Percentiles rank a stretch among this genome's conserved stretches.
These are phyloP conservation scores for Enteromius argenteus DNA, from an alignment of 2,797 vertebrate species.

Conservation along the genomic window DNA sequence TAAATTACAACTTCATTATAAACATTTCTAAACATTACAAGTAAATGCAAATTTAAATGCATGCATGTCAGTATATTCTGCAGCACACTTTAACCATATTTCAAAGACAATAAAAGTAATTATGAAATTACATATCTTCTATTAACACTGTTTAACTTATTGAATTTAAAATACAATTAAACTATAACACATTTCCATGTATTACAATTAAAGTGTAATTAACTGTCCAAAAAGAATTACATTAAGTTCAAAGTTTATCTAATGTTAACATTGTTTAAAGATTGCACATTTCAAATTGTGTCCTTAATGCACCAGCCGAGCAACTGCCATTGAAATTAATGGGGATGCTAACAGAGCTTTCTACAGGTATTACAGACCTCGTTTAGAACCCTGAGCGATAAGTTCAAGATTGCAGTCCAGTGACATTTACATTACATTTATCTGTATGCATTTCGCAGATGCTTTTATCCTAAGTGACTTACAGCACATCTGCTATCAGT, in stretches of 20 bases:
- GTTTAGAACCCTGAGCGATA: neutral
- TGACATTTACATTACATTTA: conserved; percentile 24
- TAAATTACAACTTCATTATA: neutral
- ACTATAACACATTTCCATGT: neutral
- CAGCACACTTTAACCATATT: neutral
- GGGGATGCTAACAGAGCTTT: neutral
- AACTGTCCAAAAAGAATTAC: neutral
- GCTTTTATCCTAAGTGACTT: conserved; percentile 28
- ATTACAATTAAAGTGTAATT: neutral
- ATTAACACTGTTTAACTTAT: neutral
- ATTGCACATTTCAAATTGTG: neutral
- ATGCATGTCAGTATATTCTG: neutral
- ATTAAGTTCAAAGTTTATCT: neutral
- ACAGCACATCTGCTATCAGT: neutral
- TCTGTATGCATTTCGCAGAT: neutral
- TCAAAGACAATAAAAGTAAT: neutral
- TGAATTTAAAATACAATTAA: neutral
- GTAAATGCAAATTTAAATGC: neutral
- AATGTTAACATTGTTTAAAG: neutral
- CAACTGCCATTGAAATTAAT: neutral
- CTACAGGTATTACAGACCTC: neutral
- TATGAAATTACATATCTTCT: neutral
- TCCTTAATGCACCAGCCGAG: neutral
- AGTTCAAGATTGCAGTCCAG: neutral
- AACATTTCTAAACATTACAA: neutral